These are phyloP conservation scores for Synodontis membranacea DNA, from an alignment of 2,113 vertebrate species.

Conservation along the genomic window DNA sequence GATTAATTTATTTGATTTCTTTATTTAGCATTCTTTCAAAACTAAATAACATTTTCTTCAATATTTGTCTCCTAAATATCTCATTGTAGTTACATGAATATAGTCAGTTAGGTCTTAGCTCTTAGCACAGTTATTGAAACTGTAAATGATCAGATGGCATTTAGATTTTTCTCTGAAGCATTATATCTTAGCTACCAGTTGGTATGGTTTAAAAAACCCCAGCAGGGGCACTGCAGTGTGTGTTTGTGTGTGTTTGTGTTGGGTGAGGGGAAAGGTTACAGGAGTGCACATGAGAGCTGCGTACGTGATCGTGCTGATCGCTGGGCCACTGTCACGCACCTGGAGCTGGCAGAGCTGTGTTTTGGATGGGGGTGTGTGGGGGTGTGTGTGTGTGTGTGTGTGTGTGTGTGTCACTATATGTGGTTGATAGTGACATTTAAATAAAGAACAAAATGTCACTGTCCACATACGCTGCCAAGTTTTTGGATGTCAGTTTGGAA, in stretches of 20 bases:
- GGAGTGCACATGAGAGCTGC: neutral
- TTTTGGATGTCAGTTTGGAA: neutral
- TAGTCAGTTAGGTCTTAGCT: too few relatives aligned
- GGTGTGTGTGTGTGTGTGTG: neutral
- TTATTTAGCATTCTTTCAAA: too few relatives aligned
- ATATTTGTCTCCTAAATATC: too few relatives aligned
- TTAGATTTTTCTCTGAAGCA: too few relatives aligned
- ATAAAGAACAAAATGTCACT: neutral
- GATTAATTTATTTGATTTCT: too few relatives aligned
- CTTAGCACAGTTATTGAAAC: too few relatives aligned
- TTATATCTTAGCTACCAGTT: neutral
- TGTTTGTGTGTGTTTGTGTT: neutral
- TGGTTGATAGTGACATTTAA: neutral
- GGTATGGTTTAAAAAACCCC: neutral
- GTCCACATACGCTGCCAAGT: neutral
- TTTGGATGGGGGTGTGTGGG: neutral
- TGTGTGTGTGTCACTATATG: neutral
- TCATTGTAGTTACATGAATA: too few relatives aligned
- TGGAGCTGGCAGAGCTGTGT: constrained; percentile 6
- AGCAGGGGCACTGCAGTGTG: neutral
- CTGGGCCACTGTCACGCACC: neutral
- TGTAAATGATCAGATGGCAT: too few relatives aligned
- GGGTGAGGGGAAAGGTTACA: neutral
- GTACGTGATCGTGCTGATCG: constrained; percentile 12
- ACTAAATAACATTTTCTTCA: too few relatives aligned